phyloP scores from a whole-genome alignment of 2,797 vertebrate genomes.

The Acanthopagrus latus region DNA sequence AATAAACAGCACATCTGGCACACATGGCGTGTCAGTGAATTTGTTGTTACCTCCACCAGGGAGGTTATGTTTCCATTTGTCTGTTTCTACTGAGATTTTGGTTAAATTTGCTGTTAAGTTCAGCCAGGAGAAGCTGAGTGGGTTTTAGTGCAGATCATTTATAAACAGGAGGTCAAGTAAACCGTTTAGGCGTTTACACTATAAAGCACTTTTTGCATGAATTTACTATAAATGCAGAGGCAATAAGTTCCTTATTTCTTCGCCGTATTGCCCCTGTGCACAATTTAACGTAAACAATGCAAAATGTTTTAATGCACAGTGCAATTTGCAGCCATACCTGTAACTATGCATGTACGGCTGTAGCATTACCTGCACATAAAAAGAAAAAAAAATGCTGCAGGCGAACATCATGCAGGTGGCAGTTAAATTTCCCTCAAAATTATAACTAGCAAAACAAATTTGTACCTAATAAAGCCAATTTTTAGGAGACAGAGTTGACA shows the following conservation, averaged over 20 bases:
- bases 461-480: neutral
- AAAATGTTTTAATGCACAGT: neutral
- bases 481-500: neutral
- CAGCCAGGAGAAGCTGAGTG: neutral
- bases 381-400: neutral
- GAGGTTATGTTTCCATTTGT: slow-evolving; percentile 1
- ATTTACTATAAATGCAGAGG: neutral
- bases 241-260: neutral
- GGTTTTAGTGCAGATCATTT: neutral
- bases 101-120: slow-evolving; percentile 7
- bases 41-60: neutral
- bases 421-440: neutral
- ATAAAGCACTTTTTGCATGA: neutral
- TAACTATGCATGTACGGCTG: neutral
- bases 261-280: neutral
- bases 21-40: slow-evolving; percentile 7
- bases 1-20: slow-evolving; percentile 25
- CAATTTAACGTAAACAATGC: slow-evolving; percentile 3
- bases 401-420: neutral
- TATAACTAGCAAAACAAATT: neutral
- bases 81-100: neutral
- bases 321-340: slow-evolving; percentile 20
- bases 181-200: neutral
- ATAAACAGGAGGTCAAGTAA: neutral
- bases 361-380: neutral